Conservation (phyloP, 2,888 invertebrate genomes). For the Leptura quadrifasciata region DNA sequence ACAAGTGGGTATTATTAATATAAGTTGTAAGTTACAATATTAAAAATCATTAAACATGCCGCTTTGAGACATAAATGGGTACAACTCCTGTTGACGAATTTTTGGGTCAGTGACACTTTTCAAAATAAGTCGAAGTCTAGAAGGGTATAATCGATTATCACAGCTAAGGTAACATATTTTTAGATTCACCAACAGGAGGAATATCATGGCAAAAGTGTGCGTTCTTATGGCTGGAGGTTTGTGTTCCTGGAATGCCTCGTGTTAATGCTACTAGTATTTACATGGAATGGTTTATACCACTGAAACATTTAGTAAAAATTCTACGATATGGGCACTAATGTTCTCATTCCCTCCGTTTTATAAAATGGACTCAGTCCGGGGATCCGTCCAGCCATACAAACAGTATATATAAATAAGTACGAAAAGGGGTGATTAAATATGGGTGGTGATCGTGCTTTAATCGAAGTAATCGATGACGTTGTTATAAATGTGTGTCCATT, state of each 20-base stretch:
- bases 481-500: constrained; percentile 39
- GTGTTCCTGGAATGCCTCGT: neutral
- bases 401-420: constrained; percentile 20
- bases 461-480: constrained; percentile 34
- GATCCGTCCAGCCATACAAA: constrained; percentile 27
- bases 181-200: constrained; percentile 44
- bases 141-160: constrained; percentile 52
- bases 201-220: neutral
- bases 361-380: constrained; percentile 24
- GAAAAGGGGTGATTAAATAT: constrained; percentile 32
- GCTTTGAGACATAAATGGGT: constrained; percentile 13
- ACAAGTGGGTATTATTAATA: constrained; percentile 41
- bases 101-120: constrained; percentile 22
- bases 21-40: constrained; percentile 42
- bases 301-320: constrained; percentile 29
- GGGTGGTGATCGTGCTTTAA: constrained; percentile 37
- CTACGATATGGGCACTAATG: constrained; percentile 29
- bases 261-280: constrained; percentile 12
- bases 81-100: constrained; percentile 22
- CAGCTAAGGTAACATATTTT: constrained; percentile 57
- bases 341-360: neutral
- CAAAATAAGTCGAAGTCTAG: constrained; percentile 32
- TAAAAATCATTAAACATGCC: constrained; percentile 38
- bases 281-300: constrained; percentile 16
- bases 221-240: constrained; percentile 15